Evolutionary conservation across 1,140 invertebrate genomes (phyloP).

Genomic region (Nasonia vitripennis): DNA sequence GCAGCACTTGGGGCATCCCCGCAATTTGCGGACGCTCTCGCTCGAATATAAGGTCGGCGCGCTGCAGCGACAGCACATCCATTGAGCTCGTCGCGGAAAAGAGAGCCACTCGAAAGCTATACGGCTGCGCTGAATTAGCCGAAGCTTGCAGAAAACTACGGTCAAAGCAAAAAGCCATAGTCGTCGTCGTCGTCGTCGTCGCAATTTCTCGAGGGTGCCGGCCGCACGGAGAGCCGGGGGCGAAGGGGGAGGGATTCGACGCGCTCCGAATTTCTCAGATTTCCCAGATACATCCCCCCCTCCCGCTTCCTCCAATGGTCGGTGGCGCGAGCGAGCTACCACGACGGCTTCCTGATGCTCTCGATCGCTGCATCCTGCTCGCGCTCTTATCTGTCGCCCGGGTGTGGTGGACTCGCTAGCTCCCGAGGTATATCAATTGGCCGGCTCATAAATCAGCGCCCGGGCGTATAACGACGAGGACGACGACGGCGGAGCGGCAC

Average conservation of each 20-base stretch:
- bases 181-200: background rate
- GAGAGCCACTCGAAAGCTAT: conserved; percentile 26
- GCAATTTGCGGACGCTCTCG: background rate
- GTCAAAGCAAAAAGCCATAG: conserved; percentile 36
- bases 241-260: background rate
- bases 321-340: background rate
- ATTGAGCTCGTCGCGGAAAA: background rate
- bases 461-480: conserved; percentile 35
- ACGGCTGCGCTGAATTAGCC: conserved; percentile 16
- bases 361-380: background rate
- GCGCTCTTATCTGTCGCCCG: conserved; percentile 41
- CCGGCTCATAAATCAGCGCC: conserved; percentile 49
- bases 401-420: conserved; percentile 16
- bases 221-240: background rate
- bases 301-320: background rate
- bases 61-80: background rate
- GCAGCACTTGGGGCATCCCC: background rate
- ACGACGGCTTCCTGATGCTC: background rate
- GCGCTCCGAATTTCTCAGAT: conserved; percentile 37
- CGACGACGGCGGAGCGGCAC: background rate
- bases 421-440: conserved; percentile 49
- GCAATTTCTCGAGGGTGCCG: conserved; percentile 14
- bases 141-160: conserved; percentile 26
- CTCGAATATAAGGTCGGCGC: no score
- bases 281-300: background rate